These are phyloP conservation scores for Aphidius ervi DNA, from an alignment of 1,140 invertebrate genomes.

Conservation along the genomic window DNA sequence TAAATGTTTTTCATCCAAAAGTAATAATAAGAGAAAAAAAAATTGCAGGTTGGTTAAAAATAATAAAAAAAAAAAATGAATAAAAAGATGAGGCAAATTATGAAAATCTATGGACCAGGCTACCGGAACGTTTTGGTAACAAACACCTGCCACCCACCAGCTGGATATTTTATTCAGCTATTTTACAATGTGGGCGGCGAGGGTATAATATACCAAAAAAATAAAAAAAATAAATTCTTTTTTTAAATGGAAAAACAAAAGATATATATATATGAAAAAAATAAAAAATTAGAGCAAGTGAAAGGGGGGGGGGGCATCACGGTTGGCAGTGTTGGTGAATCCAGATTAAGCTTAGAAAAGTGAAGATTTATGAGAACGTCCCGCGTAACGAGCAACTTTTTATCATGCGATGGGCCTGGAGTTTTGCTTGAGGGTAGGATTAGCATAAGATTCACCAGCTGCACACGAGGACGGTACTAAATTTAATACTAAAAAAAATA, in stretches of 20 bases:
- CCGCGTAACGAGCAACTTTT: constrained; percentile 43
- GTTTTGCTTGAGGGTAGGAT: constrained; percentile 37
- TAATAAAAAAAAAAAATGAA: no score
- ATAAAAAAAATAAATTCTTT: not conserved
- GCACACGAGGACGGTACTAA: constrained; percentile 19
- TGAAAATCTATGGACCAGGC: constrained; percentile 28
- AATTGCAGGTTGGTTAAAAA: no score
- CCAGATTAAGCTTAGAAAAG: constrained; percentile 41
- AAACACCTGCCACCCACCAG: constrained; percentile 27
- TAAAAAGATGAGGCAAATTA: constrained; percentile 24
- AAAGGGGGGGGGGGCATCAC: not conserved
- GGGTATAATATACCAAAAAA: no score
- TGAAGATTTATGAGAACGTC: constrained; percentile 39
- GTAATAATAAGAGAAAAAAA: no score
- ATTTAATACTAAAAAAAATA: not conserved
- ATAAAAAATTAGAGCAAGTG: not conserved
- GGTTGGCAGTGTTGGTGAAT: constrained; percentile 26
- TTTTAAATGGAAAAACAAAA: constrained; percentile 1
- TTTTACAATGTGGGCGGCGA: not conserved
- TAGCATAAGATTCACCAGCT: constrained; percentile 45
- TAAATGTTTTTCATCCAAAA: no score
- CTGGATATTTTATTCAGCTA: constrained; percentile 23
- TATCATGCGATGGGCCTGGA: constrained; percentile 36
- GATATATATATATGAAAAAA: not conserved
- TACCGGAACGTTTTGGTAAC: not conserved